Evolutionary conservation across 2,113 vertebrate genomes (phyloP), one percentile per base, ranked within the genome.

Genomic region (Pyxicephalus adspersus): DNA sequence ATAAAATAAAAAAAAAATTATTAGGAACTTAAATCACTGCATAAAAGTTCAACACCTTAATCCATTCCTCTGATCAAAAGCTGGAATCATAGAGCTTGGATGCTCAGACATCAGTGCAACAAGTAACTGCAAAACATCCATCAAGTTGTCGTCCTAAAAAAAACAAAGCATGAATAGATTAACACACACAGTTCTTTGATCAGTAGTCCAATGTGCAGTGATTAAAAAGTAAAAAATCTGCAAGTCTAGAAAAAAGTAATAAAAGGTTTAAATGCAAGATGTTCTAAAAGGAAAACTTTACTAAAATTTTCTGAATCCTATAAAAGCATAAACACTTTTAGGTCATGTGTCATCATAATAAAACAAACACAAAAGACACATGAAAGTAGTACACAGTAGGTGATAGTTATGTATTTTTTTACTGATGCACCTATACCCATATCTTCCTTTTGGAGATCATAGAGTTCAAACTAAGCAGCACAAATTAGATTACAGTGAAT

Each of bases 21-120:
- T n/a, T n/a, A n/a, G n/a, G n/a, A 17, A 26, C n/a, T 23, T 25
- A 8, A 19, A 38, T 50, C 4, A 70, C 18, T n/a, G 34, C 28
- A 45, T 9, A 58, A 71, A 3, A 7, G 9, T 38, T 17, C 9
- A 17, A 90, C 94, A 99, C 98, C 97, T 94, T 85, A 99, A 94
- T 81, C 98, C 98, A 80, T 97, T 98, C 81, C 96, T 93, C 88
- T 98, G 96, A 89, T 99, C 98, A 87, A 99, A 99, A 79, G 97
- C 97, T 87, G 95, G 95, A 80, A 96, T 93, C 96, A 99, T 97
- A 58, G 98, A 95, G 45, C 88, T 87, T 1, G 97, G 98, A 83
- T 98, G 96, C 87, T 99, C 98, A 78, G 98, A 94, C 96, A 99
- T 98, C 85, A 99, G 88, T 83, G 97, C 98, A 85, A 99, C 98